These are phyloP conservation scores for Centropristis striata DNA, from an alignment of 2,113 vertebrate species.

Conservation along the genomic window DNA sequence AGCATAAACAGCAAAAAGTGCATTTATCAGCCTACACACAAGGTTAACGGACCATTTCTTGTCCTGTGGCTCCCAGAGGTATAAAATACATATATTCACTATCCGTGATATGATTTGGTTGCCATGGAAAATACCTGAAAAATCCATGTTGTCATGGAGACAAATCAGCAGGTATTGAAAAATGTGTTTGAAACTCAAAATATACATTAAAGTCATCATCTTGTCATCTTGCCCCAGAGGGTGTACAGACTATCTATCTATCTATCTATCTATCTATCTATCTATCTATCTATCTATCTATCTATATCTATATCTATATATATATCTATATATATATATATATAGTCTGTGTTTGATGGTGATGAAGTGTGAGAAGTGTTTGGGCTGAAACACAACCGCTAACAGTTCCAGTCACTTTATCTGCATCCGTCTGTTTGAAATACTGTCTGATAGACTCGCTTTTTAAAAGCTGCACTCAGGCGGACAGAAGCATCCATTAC, in stretches of 20 bases:
- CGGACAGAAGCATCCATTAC: conserved; percentile 36
- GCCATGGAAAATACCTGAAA: conserved; percentile 47
- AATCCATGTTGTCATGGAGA: conserved; percentile 54
- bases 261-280: no score
- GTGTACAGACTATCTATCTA: no score
- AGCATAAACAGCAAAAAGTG: no score
- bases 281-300: no score
- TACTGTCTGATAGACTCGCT: not conserved
- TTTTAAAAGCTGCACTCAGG: conserved; percentile 9
- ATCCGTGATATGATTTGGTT: conserved; percentile 42
- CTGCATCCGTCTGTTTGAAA: not conserved
- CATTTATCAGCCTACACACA: no score
- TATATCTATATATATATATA: no score
- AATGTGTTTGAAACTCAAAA: conserved; percentile 5
- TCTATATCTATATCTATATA: no score
- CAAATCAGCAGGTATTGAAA: conserved; percentile 15
- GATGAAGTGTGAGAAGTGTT: no score
- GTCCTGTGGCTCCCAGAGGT: no score
- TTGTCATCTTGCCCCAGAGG: not conserved
- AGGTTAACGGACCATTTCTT: no score
- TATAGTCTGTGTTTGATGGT: not conserved
- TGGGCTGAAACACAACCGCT: not conserved
- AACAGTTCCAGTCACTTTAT: not conserved
- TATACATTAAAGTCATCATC: conserved; percentile 4
- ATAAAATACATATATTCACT: conserved; percentile 25